Evolutionary conservation across 2,797 vertebrate genomes (phyloP).

Genomic region (Brachyrhaphis roseni): DNA sequence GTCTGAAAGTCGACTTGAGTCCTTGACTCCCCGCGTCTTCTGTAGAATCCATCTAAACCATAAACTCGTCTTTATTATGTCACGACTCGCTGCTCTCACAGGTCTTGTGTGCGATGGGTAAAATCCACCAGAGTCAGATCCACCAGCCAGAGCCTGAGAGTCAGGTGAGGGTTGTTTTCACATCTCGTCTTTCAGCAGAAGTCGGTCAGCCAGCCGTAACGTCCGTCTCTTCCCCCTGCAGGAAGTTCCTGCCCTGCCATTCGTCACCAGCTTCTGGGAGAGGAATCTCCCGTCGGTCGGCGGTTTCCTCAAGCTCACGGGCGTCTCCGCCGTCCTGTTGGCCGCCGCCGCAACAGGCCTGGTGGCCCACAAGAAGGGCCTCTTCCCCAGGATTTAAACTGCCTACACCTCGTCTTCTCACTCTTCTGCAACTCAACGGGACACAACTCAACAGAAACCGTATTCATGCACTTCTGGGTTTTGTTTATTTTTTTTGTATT

Average conservation of each 20-base stretch:
- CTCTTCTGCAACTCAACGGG: slow-evolving; percentile 26
- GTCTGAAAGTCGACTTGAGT: neutral
- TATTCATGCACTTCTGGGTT: slow-evolving; percentile 20
- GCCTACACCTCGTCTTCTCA: neutral
- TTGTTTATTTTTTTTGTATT: neutral
- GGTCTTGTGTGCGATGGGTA: slow-evolving; percentile 88
- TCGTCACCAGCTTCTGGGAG: slow-evolving; percentile 90
- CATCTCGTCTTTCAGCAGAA: neutral
- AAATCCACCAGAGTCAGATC: slow-evolving; percentile 88
- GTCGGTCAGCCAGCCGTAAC: neutral
- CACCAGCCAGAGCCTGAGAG: slow-evolving; percentile 90
- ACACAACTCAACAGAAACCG: slow-evolving; percentile 26
- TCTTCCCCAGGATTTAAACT: slow-evolving; percentile 72
- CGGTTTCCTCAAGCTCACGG: slow-evolving; percentile 86
- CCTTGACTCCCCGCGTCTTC: neutral
- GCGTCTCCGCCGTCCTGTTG: slow-evolving; percentile 83
- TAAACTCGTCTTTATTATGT: neutral
- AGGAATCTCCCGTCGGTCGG: slow-evolving; percentile 91
- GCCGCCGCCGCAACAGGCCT: slow-evolving; percentile 77
- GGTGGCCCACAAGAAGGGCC: slow-evolving; percentile 86
- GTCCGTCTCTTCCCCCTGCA: slow-evolving; percentile 48
- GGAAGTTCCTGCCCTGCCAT: slow-evolving; percentile 88
- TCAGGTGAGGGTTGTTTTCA: slow-evolving; percentile 73
- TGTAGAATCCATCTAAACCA: neutral
- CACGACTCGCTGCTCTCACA: slow-evolving; percentile 59